These are phyloP conservation scores for Pteromalus puparum DNA, from an alignment of 1,140 invertebrate genomes.

Conservation along the genomic window DNA sequence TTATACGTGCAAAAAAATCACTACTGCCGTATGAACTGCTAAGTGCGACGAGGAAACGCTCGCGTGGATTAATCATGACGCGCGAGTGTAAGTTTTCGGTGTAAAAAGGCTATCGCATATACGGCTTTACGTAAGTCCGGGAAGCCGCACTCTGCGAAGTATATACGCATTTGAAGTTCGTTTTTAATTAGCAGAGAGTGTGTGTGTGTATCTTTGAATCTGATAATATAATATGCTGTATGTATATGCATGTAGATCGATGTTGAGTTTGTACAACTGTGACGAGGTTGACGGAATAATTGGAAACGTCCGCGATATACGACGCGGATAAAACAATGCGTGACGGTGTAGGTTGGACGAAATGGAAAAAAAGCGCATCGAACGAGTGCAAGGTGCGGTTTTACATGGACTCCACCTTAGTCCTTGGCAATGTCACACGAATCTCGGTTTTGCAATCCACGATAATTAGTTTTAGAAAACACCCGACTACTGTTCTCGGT, in stretches of 20 bases:
- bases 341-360: background rate
- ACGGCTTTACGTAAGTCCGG: background rate
- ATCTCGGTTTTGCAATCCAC: background rate
- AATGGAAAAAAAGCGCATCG: background rate
- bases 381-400: slow-evolving; percentile 16
- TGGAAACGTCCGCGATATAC: background rate
- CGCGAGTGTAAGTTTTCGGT: background rate
- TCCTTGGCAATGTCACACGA: slow-evolving; percentile 12
- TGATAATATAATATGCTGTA: no score
- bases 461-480: background rate
- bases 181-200: background rate
- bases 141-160: no score
- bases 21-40: background rate
- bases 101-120: background rate
- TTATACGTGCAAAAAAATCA: background rate
- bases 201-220: no score
- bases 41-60: slow-evolving; percentile 5
- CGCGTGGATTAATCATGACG: slow-evolving; percentile 15
- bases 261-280: background rate
- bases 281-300: background rate
- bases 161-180: background rate
- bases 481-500: background rate
- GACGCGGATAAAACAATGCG: background rate
- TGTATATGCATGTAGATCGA: no score
- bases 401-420: background rate